Evolutionary conservation across 2,888 invertebrate genomes (phyloP).

Genomic region (Matsumyia berberina): DNA sequence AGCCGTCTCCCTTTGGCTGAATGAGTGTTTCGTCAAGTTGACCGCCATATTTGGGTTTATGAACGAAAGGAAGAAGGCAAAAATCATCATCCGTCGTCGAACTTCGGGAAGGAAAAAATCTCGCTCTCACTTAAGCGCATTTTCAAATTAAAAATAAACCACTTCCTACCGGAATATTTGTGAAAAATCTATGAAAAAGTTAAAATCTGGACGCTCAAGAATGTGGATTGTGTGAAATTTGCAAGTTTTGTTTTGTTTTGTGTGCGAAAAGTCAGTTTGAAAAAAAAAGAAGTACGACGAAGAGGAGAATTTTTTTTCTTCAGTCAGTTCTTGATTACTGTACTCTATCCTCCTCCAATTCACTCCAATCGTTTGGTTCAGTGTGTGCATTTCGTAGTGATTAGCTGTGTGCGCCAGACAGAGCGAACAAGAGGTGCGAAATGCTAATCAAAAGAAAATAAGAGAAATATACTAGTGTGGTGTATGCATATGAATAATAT

Average conservation of each 20-base stretch:
- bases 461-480: constrained; percentile 17
- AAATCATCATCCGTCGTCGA: constrained; percentile 72
- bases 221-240: constrained; percentile 77
- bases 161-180: constrained; percentile 73
- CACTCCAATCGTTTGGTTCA: constrained; percentile 51
- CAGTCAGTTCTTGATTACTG: constrained; percentile 71
- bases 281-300: constrained; percentile 72
- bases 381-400: constrained; percentile 59
- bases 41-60: constrained; percentile 73
- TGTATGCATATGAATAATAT: neutral
- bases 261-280: constrained; percentile 79
- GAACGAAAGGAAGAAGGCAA: constrained; percentile 77
- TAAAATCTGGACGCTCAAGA: constrained; percentile 75
- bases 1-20: constrained; percentile 25
- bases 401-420: constrained; percentile 44
- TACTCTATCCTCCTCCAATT: constrained; percentile 61
- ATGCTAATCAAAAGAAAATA: constrained; percentile 58
- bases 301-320: constrained; percentile 48
- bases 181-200: constrained; percentile 78
- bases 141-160: constrained; percentile 56
- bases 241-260: constrained; percentile 77
- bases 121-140: constrained; percentile 56
- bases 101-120: constrained; percentile 64
- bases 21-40: constrained; percentile 68
- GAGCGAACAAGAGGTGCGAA: constrained; percentile 45